A percentile compares a stretch with the other conserved stretches of the same genome.
These are phyloP conservation scores for Chaetodon trifasciatus DNA, from an alignment of 2,797 vertebrate species.

Conservation along the genomic window DNA sequence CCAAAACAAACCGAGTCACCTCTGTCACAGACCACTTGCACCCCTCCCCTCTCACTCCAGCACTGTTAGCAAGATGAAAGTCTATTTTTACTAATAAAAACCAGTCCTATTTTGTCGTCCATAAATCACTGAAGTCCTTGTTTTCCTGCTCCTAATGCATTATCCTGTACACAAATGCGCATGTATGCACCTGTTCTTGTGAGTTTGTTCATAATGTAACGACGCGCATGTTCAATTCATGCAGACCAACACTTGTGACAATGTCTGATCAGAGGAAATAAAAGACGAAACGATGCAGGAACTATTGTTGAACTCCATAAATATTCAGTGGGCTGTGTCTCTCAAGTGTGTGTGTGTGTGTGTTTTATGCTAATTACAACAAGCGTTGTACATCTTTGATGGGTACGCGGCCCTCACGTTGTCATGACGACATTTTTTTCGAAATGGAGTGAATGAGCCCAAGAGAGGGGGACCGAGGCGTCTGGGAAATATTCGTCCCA, in stretches of 20 bases:
- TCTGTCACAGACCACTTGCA: slow-evolving; percentile 24
- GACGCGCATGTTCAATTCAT: slow-evolving; percentile 49
- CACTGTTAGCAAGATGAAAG: slow-evolving; percentile 21
- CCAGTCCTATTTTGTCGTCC: slow-evolving; percentile 38
- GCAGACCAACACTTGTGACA: slow-evolving; percentile 60
- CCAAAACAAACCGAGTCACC: slow-evolving; percentile 25
- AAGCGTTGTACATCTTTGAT: slow-evolving; percentile 57
- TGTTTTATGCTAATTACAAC: slow-evolving; percentile 60
- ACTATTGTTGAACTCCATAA: slow-evolving; percentile 56
- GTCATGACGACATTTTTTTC: slow-evolving; percentile 51
- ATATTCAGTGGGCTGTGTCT: slow-evolving; percentile 47
- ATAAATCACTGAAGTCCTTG: slow-evolving; percentile 24
- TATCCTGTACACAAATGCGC: slow-evolving; percentile 34
- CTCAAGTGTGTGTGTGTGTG: slow-evolving; percentile 9
- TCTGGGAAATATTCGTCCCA: slow-evolving; percentile 28
- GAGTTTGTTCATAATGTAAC: slow-evolving; percentile 62
- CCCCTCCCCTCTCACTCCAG: slow-evolving; percentile 13
- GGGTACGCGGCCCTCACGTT: slow-evolving; percentile 47
- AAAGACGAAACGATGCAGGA: slow-evolving; percentile 67
- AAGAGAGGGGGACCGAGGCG: slow-evolving; percentile 26
- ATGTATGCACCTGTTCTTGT: slow-evolving; percentile 29
- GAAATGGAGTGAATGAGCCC: slow-evolving; percentile 58
- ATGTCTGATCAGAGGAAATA: slow-evolving; percentile 70
- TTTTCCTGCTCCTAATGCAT: slow-evolving; percentile 47
- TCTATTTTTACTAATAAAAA: slow-evolving; percentile 59